These are phyloP conservation scores for Catocala nupta DNA, from an alignment of 2,888 invertebrate species.

Conservation along the genomic window DNA sequence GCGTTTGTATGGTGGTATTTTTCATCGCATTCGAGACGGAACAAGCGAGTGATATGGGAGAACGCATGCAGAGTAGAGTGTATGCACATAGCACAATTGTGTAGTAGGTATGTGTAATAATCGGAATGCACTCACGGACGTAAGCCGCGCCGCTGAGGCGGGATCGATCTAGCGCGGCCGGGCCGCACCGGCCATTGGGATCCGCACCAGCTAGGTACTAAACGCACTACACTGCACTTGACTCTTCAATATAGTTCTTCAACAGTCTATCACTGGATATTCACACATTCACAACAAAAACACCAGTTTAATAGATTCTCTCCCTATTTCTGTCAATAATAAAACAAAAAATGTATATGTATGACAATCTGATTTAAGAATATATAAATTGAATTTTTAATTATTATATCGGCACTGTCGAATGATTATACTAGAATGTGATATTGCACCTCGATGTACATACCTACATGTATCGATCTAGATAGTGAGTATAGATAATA, in stretches of 20 bases:
- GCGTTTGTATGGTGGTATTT: conserved; percentile 36
- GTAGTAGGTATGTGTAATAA: conserved; percentile 21
- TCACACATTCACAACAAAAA: conserved; percentile 36
- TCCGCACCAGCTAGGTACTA: conserved; percentile 45
- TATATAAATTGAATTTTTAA: conserved; percentile 1
- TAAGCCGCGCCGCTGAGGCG: conserved; percentile 66
- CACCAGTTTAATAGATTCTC: conserved; percentile 5
- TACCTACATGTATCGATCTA: conserved; percentile 67
- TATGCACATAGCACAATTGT: conserved; percentile 37
- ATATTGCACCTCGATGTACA: conserved; percentile 51
- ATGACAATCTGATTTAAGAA: too few species aligned
- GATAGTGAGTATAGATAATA: conserved; percentile 67
- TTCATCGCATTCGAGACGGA: conserved; percentile 33
- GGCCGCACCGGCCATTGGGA: conserved; percentile 67
- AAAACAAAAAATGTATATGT: too few species aligned
- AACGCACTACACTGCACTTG: conserved; percentile 64
- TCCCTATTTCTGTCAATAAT: conserved; percentile 2
- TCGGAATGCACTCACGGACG: conserved; percentile 68
- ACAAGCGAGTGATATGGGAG: conserved; percentile 22
- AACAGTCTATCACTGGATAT: conserved; percentile 39
- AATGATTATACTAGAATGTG: conserved; percentile 16
- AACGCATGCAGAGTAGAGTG: conserved; percentile 31
- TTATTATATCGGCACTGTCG: conserved; percentile 12
- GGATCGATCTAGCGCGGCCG: conserved; percentile 80
- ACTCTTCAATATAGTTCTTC: conserved; percentile 35